Base-by-base conservation (phyloP, 2,888 invertebrate species). In the Bombyx huttoni region DNA sequence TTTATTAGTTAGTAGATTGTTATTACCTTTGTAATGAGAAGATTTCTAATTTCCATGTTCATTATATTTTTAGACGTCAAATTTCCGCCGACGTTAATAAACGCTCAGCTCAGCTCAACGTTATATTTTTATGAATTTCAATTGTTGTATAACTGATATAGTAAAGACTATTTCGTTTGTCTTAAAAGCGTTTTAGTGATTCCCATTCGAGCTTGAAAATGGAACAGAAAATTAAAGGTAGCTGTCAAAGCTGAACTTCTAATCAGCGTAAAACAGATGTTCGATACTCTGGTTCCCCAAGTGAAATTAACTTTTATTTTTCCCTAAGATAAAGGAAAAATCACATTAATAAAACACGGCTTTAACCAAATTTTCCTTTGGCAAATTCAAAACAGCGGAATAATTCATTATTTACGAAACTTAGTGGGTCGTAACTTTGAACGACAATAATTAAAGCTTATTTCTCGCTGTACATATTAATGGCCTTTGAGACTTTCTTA, bases 261-360 rank as follows among this genome's bases (percentile, higher is more conserved):
- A 52, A 49, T 51, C 46, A 48, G 51, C 51, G 50, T 49, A 50
- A 51, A 55, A 53, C 61, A 62, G 56, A 59, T 60, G 60, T 58
- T 63, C 57, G 40, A 40, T 40, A 40, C 40, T 40, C 40, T 7
- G 3, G 40, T 40, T 40, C 12, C 7, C 40, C 8, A 40, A 40
- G 40, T 3, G 40, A 40, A 40, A 40, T 40, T 40, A 8, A 40
- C 40, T 40, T 40, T 40, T 12, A 12, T 8, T 12, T 40, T 40
- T 40, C 9, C 40, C 7, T 40, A 40, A 40, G 24, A 24, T 24
- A 24, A 24, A 24, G 24, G 24, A 24, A 40, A 40, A 40, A 7
- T 8, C 8, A 40, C 8, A 40, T 8, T 40, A 40, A 40, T 40
- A 40, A 46, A 13, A 13, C 24, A 13, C 33, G 48, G 51, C 33